Evolutionary conservation across 2,797 vertebrate species (phyloP).

Genomic region (Dendrocincla fuliginosa): DNA sequence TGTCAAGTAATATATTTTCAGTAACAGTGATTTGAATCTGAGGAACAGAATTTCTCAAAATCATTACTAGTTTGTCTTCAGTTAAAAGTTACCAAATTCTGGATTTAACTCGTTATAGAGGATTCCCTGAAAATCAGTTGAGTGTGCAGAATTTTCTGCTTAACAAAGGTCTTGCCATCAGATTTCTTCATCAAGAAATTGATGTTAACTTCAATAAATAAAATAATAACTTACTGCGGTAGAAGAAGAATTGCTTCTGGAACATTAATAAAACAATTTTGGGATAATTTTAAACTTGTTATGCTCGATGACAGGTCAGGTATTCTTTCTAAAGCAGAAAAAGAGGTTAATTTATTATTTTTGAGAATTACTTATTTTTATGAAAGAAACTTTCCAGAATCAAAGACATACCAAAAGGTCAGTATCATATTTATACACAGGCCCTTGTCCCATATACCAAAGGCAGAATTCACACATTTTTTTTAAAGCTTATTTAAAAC

Average conservation of each 20-base stretch:
- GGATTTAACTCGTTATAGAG: neutral
- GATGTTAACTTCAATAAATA: neutral
- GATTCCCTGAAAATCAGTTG: neutral
- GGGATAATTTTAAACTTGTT: conserved; percentile 87
- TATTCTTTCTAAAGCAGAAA: conserved; percentile 79
- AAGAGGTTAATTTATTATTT: conserved; percentile 41
- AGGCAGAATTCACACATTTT: neutral
- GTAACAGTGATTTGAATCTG: neutral
- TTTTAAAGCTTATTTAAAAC: neutral
- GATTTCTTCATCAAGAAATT: neutral
- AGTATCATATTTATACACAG: neutral
- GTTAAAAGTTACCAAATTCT: neutral
- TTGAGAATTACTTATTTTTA: neutral
- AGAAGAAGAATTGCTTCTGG: conserved; percentile 84
- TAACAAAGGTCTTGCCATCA: neutral
- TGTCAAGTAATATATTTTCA: neutral
- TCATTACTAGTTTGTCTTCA: neutral
- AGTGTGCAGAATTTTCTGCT: neutral
- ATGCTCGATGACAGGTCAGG: conserved; percentile 84
- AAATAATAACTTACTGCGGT: conserved; percentile 85
- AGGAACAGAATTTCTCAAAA: neutral
- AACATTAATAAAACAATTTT: conserved; percentile 85
- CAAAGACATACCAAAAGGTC: neutral
- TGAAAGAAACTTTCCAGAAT: neutral
- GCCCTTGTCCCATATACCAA: neutral